These are phyloP conservation scores for Polydrusus tereticollis DNA, from an alignment of 2,888 invertebrate genomes.

Conservation along the genomic window DNA sequence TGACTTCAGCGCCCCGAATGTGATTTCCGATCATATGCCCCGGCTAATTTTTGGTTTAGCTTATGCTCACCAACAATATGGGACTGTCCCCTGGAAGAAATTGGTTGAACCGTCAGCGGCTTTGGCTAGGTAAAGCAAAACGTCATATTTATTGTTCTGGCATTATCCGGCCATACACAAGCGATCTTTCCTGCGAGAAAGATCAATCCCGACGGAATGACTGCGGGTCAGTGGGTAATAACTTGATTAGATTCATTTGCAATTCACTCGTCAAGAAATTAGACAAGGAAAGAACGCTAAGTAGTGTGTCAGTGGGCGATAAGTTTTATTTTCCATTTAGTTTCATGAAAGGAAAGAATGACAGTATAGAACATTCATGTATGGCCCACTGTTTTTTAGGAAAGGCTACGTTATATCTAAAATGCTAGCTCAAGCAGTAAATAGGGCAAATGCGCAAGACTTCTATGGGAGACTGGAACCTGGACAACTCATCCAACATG, in stretches of 20 bases:
- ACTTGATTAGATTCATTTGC: too few species aligned
- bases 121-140: constrained; percentile 68
- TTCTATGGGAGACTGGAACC: constrained; percentile 67
- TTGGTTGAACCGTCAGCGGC: constrained; percentile 72
- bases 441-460: constrained; percentile 62
- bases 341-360: too few species aligned
- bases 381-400: constrained; percentile 61
- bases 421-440: constrained; percentile 67
- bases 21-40: constrained; percentile 67
- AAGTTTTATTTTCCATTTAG: too few species aligned
- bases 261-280: too few species aligned
- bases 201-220: too few species aligned
- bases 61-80: constrained; percentile 71
- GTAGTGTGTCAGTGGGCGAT: too few species aligned
- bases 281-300: too few species aligned
- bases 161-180: too few species aligned
- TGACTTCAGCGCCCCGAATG: constrained; percentile 70
- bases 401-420: constrained; percentile 69
- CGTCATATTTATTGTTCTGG: background rate
- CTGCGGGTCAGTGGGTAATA: too few species aligned
- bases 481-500: constrained; percentile 67
- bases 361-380: too few species aligned
- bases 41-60: constrained; percentile 73
- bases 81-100: constrained; percentile 72
- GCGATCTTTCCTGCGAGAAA: too few species aligned